These are phyloP conservation scores for Athalia rosae DNA, from an alignment of 2,888 invertebrate genomes.

Conservation along the genomic window DNA sequence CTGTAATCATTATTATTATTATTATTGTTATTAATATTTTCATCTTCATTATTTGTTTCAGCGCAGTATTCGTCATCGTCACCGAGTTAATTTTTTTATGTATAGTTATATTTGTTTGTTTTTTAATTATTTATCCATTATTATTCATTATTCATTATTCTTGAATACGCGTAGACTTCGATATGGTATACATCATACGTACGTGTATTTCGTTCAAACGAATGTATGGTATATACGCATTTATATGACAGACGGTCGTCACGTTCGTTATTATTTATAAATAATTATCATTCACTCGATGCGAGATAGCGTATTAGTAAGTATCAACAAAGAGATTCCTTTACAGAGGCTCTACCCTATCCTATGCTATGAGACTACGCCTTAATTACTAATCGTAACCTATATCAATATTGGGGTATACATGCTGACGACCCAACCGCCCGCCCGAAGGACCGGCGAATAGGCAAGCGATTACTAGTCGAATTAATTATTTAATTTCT, in stretches of 20 bases:
- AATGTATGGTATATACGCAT: not conserved
- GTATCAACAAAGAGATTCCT: constrained; percentile 72
- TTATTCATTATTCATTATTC: not conserved
- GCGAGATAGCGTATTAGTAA: constrained; percentile 50
- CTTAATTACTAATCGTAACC: constrained; percentile 57
- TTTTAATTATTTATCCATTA: not conserved
- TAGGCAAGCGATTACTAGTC: constrained; percentile 44
- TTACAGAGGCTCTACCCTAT: constrained; percentile 68
- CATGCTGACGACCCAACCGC: constrained; percentile 68
- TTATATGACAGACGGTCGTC: constrained; percentile 12
- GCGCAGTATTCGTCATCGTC: constrained; percentile 11
- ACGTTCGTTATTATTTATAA: constrained; percentile 13
- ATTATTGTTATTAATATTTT: not conserved
- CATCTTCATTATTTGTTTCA: constrained; percentile 12
- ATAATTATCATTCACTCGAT: constrained; percentile 33
- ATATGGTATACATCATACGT: not conserved
- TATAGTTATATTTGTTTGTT: constrained; percentile 6
- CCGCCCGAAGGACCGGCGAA: constrained; percentile 26
- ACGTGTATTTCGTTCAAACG: constrained; percentile 2
- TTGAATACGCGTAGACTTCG: constrained; percentile 7
- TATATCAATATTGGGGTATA: constrained; percentile 64
- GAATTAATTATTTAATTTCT: constrained; percentile 59
- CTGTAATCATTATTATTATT: not conserved
- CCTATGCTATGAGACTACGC: constrained; percentile 68
- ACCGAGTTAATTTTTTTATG: constrained; percentile 7